Evolutionary conservation across 1,140 invertebrate species (phyloP), one percentile per base, ranked within the genome.

Genomic region (Drosophila leontia): DNA sequence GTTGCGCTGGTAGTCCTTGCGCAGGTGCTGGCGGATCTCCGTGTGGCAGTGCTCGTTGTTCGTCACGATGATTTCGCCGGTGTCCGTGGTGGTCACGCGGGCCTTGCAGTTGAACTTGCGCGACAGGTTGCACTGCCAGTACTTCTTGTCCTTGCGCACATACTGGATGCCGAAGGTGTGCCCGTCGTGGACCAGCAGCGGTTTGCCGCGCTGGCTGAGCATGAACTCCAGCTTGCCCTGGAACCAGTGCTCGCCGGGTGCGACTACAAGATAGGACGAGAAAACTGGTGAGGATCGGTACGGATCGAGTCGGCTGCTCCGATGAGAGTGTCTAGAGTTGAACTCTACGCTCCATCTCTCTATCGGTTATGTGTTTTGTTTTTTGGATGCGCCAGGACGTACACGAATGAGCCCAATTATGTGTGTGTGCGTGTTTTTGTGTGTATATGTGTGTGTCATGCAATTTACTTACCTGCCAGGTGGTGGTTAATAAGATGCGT

Each of bases 41-140:
- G 92, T 93, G 56, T 93, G 92, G 63, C 92, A 93, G 48, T 93
- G 92, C 61, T 93, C 92, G 51, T 93, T 93, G 71, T 93, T 93
- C 3, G 92, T 93, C 11, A 93, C 92, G 63, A 93, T 93, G 13
- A 93, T 93, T 61, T 93, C 92, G 48, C 92, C 92, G 7, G 91
- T 93, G 47, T 93, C 92, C 19, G 92, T 93, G 50, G 92, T 93
- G 39, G 92, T 93, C 0, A 93, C 92, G 19, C 92, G 92, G 3
- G 92, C 92, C 67, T 93, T 93, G 67, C 92, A 93, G 74, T 93
- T 93, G 41, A 92, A 93, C 44, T 93, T 93, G 37, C 92, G 79
- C 51, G 92, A 93, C 55, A 93, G 81, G 77, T 93, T 93, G 58
- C 92, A 93, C 68, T 93, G 92, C 92, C 92, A 93, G 75, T 93